Conservation (phyloP, 2,113 vertebrate genomes). For the Typhlomys cinereus region DNA sequence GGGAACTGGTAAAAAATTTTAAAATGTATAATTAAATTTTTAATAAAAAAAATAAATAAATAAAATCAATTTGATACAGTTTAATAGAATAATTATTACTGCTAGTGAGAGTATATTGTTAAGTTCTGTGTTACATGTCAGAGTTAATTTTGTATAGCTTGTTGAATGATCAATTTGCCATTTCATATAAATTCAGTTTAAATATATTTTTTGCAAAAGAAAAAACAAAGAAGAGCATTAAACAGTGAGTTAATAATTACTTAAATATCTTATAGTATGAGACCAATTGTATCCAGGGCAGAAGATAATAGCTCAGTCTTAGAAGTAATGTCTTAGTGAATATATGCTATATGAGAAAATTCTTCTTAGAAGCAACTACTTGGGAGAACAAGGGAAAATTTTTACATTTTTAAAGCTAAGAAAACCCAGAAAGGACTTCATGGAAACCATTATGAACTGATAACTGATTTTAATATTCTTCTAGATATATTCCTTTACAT, state of each 20-base stretch:
- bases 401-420: background rate
- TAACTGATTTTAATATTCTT: background rate
- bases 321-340: background rate
- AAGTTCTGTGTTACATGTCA: background rate
- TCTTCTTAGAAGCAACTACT: background rate
- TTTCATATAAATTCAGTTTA: background rate
- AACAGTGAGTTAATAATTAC: background rate
- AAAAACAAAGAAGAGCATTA: background rate
- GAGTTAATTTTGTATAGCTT: background rate
- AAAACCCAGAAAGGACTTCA: background rate
- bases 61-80: background rate
- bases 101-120: background rate
- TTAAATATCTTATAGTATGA: background rate
- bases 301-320: background rate
- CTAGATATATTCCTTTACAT: background rate
- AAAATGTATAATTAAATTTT: too few relatives aligned
- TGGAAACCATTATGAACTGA: background rate
- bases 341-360: background rate
- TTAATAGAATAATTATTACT: background rate
- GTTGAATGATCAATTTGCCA: background rate
- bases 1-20: too few relatives aligned
- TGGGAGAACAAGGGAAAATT: background rate
- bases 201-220: background rate
- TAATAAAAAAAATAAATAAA: too few relatives aligned
- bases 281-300: background rate